Evolutionary conservation across 1,140 invertebrate species (phyloP).

Genomic region (Drosophila fuyamai): DNA sequence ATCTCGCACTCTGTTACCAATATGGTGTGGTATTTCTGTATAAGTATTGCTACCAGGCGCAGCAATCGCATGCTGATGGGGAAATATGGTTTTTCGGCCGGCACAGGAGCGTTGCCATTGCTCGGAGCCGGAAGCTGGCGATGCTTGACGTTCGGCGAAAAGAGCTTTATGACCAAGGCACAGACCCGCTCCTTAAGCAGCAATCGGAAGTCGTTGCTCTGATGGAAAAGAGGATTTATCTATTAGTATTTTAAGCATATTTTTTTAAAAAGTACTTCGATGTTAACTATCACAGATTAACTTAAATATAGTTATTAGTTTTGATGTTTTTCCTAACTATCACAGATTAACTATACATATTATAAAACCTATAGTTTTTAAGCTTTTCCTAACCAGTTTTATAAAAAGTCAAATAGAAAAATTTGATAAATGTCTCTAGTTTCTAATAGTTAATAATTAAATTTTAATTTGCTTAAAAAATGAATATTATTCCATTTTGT

Average conservation of each 20-base stretch:
- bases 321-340: too few relatives aligned
- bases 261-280: too few relatives aligned
- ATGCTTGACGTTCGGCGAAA: slow-evolving; percentile 98
- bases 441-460: too few relatives aligned
- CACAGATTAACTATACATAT: too few relatives aligned
- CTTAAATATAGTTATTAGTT: too few relatives aligned
- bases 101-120: slow-evolving; percentile 86
- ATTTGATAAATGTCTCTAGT: too few relatives aligned
- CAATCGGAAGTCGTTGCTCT: slow-evolving; percentile 97
- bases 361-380: too few relatives aligned
- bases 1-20: slow-evolving; percentile 99
- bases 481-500: too few relatives aligned
- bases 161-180: slow-evolving; percentile 98
- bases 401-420: too few relatives aligned
- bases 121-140: slow-evolving; percentile 87
- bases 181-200: slow-evolving; percentile 98
- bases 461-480: too few relatives aligned
- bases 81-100: slow-evolving; percentile 96
- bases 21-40: slow-evolving; percentile 96
- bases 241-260: background rate
- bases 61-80: slow-evolving; percentile 98
- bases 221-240: background rate
- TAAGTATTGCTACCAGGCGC: slow-evolving; percentile 95
- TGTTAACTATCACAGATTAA: too few relatives aligned
- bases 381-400: too few relatives aligned